phyloP scores from a whole-genome alignment of 2,888 invertebrate species.

The Cyrtodaria siliqua region DNA sequence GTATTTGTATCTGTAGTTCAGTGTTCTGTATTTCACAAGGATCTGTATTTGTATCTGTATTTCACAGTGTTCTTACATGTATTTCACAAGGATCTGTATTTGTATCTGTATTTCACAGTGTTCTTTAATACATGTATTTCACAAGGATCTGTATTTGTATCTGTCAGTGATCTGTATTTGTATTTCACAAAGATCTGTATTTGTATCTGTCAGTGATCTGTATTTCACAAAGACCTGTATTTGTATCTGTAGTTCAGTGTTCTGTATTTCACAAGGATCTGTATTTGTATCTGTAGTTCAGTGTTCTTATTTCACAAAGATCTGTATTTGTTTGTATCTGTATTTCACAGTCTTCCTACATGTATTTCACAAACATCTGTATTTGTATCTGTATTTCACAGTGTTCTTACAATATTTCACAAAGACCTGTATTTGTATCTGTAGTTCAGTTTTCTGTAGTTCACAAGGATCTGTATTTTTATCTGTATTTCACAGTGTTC shows the following conservation, averaged over 20 bases:
- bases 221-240: no score
- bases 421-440: no score
- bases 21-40: no score
- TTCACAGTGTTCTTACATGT: conserved; percentile 51
- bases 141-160: not conserved
- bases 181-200: no score
- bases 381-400: conserved; percentile 18
- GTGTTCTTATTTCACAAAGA: no score
- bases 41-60: not conserved
- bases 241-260: conserved; percentile 30
- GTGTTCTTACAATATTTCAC: no score
- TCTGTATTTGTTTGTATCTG: no score
- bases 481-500: no score
- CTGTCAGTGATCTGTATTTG: not conserved
- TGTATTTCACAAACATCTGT: not conserved
- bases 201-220: no score
- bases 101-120: no score
- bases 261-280: conserved; percentile 42
- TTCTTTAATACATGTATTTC: no score
- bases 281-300: conserved; percentile 7
- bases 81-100: conserved; percentile 46
- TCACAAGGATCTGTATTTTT: conserved; percentile 49
- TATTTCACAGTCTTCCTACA: not conserved
- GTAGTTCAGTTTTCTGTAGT: conserved; percentile 40
- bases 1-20: not conserved